Base-by-base conservation (phyloP, 2,888 invertebrate genomes). In the Baronia brevicornis region DNA sequence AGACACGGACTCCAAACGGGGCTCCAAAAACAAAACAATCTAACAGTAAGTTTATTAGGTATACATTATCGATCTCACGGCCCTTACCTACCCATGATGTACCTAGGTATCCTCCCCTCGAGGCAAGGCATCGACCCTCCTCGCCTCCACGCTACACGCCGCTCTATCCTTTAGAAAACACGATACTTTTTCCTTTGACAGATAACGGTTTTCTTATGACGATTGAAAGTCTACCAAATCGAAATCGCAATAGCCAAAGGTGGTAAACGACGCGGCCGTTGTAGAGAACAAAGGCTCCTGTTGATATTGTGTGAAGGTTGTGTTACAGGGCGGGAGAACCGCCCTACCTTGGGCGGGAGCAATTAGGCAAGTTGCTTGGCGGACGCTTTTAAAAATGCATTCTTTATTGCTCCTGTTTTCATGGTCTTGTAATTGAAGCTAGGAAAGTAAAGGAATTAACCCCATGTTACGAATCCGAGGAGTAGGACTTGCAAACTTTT, bases 1-100 rank as follows among this genome's bases (percentile, higher is more conserved):
- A 11, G 13, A 13, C 21, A 11, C 15, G 43, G 44, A 47, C 46
- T 41, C 33, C 43, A 41, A 31, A 24, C 8, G 23, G 15, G 47
- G 50, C 44, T 49, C 58, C 53, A 51, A 62, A 65, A 71, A 72
- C 71, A 68, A 72, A 75, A 62, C 38, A 39, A 38, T 32, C 43
- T 41, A 53, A 40, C 39, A 46, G 51, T 51, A 48, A 39, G 42
- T 45, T 51, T 54, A 66, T 63, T 73, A 73, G 66, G 68, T 68
- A 61, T 56, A 58, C 48, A 46, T 46, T 77, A 82, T 82, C 70
- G 80, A 80, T 77, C 70, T 58, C 51, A 35, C 36, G 45, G 39
- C 52, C 61, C 59, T 61, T 74, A 73, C 73, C 74, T 75, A 78
- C 72, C 53, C 68, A 74, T 73, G 74, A 75, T 75, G 71, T 74